These are phyloP conservation scores for Camponotus fellah DNA, from an alignment of 2,888 invertebrate species.

Conservation along the genomic window DNA sequence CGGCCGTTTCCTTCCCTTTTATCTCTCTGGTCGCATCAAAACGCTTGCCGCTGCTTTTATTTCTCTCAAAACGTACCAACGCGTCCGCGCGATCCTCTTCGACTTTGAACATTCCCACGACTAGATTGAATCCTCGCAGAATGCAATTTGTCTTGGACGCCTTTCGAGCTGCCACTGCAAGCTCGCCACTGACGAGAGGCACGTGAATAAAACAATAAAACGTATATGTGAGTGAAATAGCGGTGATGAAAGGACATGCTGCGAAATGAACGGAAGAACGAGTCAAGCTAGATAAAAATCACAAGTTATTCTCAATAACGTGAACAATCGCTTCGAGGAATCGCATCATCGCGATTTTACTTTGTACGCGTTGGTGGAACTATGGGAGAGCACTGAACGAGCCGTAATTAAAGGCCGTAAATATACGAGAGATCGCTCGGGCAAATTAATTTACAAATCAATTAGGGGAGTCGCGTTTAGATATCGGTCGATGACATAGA, in stretches of 20 bases:
- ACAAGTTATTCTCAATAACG: slow-evolving; percentile 34
- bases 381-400: neutral
- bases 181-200: slow-evolving; percentile 6
- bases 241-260: neutral
- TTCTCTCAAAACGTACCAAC: neutral
- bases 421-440: slow-evolving; percentile 64
- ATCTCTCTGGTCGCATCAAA: slow-evolving; percentile 2
- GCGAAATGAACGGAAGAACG: slow-evolving; percentile 28
- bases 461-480: slow-evolving; percentile 79
- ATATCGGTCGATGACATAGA: slow-evolving; percentile 72
- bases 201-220: slow-evolving; percentile 67
- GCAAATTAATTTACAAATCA: slow-evolving; percentile 83
- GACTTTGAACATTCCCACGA: slow-evolving; percentile 30
- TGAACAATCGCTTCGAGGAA: slow-evolving; percentile 24
- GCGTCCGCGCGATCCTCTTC: slow-evolving; percentile 25
- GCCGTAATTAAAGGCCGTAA: slow-evolving; percentile 72
- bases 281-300: slow-evolving; percentile 54
- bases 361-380: neutral
- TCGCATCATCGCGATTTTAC: neutral
- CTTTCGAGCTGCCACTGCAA: neutral
- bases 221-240: neutral
- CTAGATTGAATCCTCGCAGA: slow-evolving; percentile 47
- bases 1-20: slow-evolving; percentile 40
- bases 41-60: slow-evolving; percentile 23
- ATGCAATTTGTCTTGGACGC: slow-evolving; percentile 45